Evolutionary conservation across 2,888 invertebrate genomes (phyloP), one percentile per base, ranked within the genome.

Genomic region (Prosapia bicincta): DNA sequence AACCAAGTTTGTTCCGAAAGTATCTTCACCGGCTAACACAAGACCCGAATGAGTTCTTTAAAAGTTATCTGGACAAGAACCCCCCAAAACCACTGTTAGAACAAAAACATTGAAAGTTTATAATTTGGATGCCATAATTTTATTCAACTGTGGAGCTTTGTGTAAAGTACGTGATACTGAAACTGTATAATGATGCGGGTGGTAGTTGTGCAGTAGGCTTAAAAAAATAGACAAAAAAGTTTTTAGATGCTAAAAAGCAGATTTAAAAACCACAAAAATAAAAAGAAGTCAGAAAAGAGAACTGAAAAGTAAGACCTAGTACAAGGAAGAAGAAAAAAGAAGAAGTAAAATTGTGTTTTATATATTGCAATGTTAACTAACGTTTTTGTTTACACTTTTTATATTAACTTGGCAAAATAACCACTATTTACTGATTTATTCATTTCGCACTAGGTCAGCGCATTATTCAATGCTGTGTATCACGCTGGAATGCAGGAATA

Each of bases 11-110:
- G 3, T 15, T 30, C 20, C n/a, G n/a, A n/a, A n/a, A n/a, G n/a
- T n/a, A n/a, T n/a, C n/a, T n/a, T n/a, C n/a, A n/a, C n/a, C n/a
- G 69, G 20, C 69, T 28, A 30, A 69, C 69, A 1, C 30, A 69
- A 69, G 30, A n/a, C 30, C 38, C 38, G 10, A 69, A 69, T 30
- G 30, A 13, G 13, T 2, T 15, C 7, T n/a, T n/a, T n/a, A n/a
- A n/a, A n/a, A n/a, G n/a, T 13, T 2, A 38, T 38, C 15, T 38
- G 15, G 9, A 30, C 30, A 5, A 30, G 5, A 30, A 30, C 9
- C 30, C 20, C 20, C 15, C 13, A 10, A 26, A 26, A 69, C 15
- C 24, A 69, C 30, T 26, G 15, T 30, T 69, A 23, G 24, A 30
- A 69, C 30, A 38, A 30, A 23, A 69, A 20, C 5, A 69, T 69